Evolutionary conservation across 2,797 vertebrate genomes (phyloP), one percentile per base, ranked within the genome.

Genomic region (Melopsittacus undulatus): DNA sequence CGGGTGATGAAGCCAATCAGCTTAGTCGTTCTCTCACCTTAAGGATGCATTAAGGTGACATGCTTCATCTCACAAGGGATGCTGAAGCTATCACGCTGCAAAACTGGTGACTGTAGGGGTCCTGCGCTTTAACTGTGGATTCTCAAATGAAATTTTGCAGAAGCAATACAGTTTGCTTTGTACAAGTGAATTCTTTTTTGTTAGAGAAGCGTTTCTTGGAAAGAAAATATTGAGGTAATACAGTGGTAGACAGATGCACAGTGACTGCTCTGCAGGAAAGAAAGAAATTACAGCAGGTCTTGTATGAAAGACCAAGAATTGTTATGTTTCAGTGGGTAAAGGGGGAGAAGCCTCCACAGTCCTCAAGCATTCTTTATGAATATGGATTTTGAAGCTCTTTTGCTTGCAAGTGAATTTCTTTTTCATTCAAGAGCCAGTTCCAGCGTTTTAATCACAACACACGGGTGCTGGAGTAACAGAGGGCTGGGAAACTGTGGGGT

Each of bases 71-170:
- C 90, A 68, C 93, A 87, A 81, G 96, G 83, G 92, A 84, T 75
- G 81, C 83, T 89, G 95, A 94, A 95, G 67, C 82, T 91, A 88
- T 95, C 74, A 40, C 29, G 3, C 80, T 89, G 93, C 86, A 94
- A 81, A 91, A 77, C 84, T 42, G 79, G 89, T 67, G 91, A 79
- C 97, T 0, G 5, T 91, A 69, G 97, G 97, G 97, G 96, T 96
- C 93, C 86, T 70, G 69, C 68, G 30, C 94, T 97, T 95, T 29
- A 85, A 89, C 89, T 86, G 38, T 81, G 77, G 77, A 67, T 80
- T 87, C 86, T 90, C 86, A 95, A 94, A 96, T 96, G 90, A 95
- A 86, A 92, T 95, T 93, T 94, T 80, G 87, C 80, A 94, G 94
- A 89, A 93, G 87, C 77, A 75, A 72, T 84, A 82, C 49, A 52